These are phyloP conservation scores for Keiferia lycopersicella DNA, from an alignment of 2,888 invertebrate species.

Conservation along the genomic window DNA sequence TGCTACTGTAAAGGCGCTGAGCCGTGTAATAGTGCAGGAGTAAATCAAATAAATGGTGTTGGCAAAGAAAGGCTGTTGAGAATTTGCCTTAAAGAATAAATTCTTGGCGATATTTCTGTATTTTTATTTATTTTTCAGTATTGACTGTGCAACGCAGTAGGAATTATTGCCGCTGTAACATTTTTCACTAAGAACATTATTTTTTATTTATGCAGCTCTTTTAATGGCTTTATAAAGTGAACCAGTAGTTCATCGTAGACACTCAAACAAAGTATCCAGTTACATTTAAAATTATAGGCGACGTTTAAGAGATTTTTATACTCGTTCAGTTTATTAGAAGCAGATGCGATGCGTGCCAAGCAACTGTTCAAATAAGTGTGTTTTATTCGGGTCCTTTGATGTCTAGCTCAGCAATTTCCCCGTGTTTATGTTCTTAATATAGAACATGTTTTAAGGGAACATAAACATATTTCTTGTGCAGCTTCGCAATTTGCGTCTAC, in stretches of 20 bases:
- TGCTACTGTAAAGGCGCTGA: slow-evolving; percentile 28
- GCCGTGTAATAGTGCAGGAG: slow-evolving; percentile 31
- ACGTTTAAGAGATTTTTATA: slow-evolving; percentile 54
- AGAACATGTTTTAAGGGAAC: slow-evolving; percentile 33
- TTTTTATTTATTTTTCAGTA: not conserved
- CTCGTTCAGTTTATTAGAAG: slow-evolving; percentile 63
- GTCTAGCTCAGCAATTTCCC: slow-evolving; percentile 62
- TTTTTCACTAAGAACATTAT: not conserved
- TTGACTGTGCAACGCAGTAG: not conserved
- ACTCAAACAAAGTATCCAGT: slow-evolving; percentile 15
- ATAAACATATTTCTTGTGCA: slow-evolving; percentile 22
- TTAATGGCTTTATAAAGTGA: slow-evolving; percentile 2
- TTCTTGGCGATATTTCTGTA: not conserved
- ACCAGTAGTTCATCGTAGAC: slow-evolving; percentile 1
- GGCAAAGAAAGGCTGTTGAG: slow-evolving; percentile 24
- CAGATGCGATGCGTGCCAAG: slow-evolving; percentile 66
- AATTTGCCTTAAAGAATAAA: slow-evolving; percentile 13
- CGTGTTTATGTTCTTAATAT: slow-evolving; percentile 57
- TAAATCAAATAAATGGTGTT: slow-evolving; percentile 30
- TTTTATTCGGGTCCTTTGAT: slow-evolving; percentile 70
- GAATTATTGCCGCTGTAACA: not conserved
- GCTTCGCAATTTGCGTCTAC: slow-evolving; percentile 14
- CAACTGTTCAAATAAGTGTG: slow-evolving; percentile 62
- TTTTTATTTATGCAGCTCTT: not conserved
- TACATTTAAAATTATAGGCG: slow-evolving; percentile 47